Conservation (phyloP, 2,113 vertebrate genomes). For the Perccottus glenii region DNA sequence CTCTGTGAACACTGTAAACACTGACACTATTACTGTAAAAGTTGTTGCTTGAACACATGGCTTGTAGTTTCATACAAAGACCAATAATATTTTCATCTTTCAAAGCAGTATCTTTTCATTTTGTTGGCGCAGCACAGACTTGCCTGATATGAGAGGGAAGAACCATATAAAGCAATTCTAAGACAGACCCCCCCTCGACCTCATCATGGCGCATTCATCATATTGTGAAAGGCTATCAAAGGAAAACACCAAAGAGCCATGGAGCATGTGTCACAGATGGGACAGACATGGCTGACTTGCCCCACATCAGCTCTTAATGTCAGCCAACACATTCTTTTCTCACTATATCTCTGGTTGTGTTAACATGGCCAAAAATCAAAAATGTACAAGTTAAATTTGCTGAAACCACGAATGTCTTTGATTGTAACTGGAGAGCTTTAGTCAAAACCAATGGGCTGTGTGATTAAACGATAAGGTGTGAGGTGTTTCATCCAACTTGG, state of each 20-base stretch:
- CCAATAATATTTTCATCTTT: background rate
- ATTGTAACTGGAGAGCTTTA: conserved; percentile 26
- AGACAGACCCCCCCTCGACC: conserved; percentile 13
- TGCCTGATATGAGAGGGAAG: background rate
- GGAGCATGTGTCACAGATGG: conserved; percentile 29
- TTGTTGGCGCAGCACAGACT: too few relatives aligned
- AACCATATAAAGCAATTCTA: conserved; percentile 14
- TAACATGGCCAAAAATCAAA: background rate
- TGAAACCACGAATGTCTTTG: conserved; percentile 16
- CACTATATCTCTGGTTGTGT: background rate
- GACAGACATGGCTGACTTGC: conserved; percentile 10
- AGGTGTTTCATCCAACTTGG: conserved; percentile 34
- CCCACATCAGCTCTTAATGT: conserved; percentile 28
- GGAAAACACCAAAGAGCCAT: conserved; percentile 19
- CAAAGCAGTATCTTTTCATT: background rate
- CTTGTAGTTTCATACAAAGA: too few relatives aligned
- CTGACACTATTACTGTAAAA: conserved; percentile 1
- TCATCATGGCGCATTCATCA: conserved; percentile 37
- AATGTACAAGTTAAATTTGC: too few relatives aligned
- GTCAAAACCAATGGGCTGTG: conserved; percentile 16
- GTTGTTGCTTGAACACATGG: conserved; percentile 4
- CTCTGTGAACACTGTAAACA: background rate
- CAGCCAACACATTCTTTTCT: conserved; percentile 9
- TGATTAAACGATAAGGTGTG: conserved; percentile 38
- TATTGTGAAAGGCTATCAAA: conserved; percentile 38